A percentile compares a stretch with the other conserved stretches of the same genome.
Conservation (phyloP, 2,113 vertebrate genomes). For the Thamnophis sirtalis region DNA sequence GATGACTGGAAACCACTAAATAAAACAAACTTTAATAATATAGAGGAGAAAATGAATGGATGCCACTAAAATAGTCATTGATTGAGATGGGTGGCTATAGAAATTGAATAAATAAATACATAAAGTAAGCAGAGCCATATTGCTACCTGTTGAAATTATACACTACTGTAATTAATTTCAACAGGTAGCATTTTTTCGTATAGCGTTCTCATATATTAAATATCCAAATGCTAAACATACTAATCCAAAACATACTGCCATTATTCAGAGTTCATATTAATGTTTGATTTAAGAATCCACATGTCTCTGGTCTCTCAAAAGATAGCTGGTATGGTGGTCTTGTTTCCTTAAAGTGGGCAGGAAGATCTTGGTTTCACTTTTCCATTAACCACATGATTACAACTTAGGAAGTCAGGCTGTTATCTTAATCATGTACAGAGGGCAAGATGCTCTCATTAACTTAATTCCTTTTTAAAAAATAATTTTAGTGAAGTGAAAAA, state of each 20-base stretch:
- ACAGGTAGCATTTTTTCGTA: not conserved
- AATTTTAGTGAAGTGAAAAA: not conserved
- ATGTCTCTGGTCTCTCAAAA: not conserved
- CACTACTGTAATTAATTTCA: not conserved
- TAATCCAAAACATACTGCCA: not conserved
- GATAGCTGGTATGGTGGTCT: too few relatives aligned
- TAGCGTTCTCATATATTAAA: not conserved
- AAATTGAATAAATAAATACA: not conserved
- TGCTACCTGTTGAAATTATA: not conserved
- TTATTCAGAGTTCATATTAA: not conserved
- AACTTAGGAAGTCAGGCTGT: not conserved
- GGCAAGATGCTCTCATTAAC: not conserved
- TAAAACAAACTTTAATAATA: not conserved
- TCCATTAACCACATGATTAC: slow-evolving; percentile 9
- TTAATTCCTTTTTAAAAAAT: not conserved
- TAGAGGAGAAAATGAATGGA: not conserved
- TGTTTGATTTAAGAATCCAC: not conserved
- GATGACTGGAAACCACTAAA: not conserved
- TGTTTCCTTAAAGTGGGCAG: not conserved
- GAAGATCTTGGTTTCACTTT: not conserved
- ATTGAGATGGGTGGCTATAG: not conserved
- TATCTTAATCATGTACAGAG: not conserved
- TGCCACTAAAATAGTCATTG: not conserved
- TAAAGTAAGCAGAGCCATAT: not conserved
- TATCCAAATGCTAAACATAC: not conserved